Evolutionary conservation across 2,797 vertebrate genomes (phyloP), one percentile per base, ranked within the genome.

Genomic region (Myoxocephalus aenaeus): DNA sequence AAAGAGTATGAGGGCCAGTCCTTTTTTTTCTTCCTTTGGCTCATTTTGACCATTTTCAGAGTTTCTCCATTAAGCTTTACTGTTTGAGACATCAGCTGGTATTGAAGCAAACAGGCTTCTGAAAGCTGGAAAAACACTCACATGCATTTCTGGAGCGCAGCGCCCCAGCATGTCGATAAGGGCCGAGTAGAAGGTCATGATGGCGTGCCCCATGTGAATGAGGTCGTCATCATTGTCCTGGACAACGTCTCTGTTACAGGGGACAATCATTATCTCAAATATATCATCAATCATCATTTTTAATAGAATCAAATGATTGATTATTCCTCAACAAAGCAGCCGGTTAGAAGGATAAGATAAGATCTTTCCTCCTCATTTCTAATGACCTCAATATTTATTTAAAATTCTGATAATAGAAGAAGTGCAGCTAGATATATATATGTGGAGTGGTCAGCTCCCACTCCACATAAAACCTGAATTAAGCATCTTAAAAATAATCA

Each of bases 121-220:
- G 61, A 71, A 46, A 40, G 40, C 51, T 65, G 32, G 17, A 34
- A 66, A 82, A 79, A 87, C 67, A 96, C 97, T 95, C 90, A 97
- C 98, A 7, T 99, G 97, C 95, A 96, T 98, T 93, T 99, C 98
- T 32, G 98, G 98, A 56, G 97, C 98, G 75, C 98, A 99, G 14
- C 97, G 97, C 17, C 97, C 97, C 29, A 99, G 89, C 63, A 99
- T 94, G 92, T 99, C 98, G 54, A 99, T 99, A 66, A 99, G 94
- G 65, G 98, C 97, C 1, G 97, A 96, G 83, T 99, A 99, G 89
- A 99, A 99, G 58, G 97, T 98, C 98, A 99, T 98, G 84, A 99
- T 96, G 66, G 98, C 97, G 1, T 99, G 97, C 61, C 98, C 98
- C 96, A 98, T 97, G 78, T 99, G 97, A 90, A 98, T 96, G 63